Evolutionary conservation across 2,113 vertebrate species (phyloP), one percentile per base, ranked within the genome.

Genomic region (Crypturellus undulatus): DNA sequence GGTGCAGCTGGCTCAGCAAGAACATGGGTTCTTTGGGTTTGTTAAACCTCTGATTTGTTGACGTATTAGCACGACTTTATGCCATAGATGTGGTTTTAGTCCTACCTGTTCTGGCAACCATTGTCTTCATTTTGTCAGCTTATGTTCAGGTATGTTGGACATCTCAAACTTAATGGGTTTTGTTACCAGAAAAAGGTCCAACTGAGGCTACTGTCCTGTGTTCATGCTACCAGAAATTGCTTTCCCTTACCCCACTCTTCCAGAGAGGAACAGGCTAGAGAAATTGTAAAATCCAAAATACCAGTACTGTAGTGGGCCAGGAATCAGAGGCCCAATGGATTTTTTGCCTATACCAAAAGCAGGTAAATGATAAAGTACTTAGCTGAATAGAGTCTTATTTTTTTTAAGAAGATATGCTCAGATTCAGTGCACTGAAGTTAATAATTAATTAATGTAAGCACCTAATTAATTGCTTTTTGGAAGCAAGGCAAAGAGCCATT

Each of bases 401-500:
- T 70, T 86, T 85, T 81, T 58, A 79, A 71, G 36, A 69, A 72
- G 73, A 38, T 17, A 8, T 42, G 24, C 21, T 92, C 18, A 62
- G 47, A 81, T 81, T 12, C 17, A 64, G 10, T 58, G 28, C 24
- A 34, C 56, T 83, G 28, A 38, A 22, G 10, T 56, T 90, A 24
- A 16, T 19, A 40, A 47, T 78, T 76, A 16, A 21, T 84, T 78
- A 26, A 10, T 68, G 87, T 84, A 91, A 83, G 59, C 73, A 75
- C 10, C 73, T 85, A 38, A 78, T 89, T 67, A 63, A 88, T 80
- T 88, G 58, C 16, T 30, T 83, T 91, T 84, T 90, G 80, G 83
- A 94, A 97, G 85, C 52, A 95, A 89, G 71, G n/a, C 20, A 58
- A 83, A 40, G 79, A 88, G 64, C 45, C 3, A 77, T 96, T 92